phyloP scores from a whole-genome alignment of 1,140 invertebrate species.

The Zaprionus capensis region DNA sequence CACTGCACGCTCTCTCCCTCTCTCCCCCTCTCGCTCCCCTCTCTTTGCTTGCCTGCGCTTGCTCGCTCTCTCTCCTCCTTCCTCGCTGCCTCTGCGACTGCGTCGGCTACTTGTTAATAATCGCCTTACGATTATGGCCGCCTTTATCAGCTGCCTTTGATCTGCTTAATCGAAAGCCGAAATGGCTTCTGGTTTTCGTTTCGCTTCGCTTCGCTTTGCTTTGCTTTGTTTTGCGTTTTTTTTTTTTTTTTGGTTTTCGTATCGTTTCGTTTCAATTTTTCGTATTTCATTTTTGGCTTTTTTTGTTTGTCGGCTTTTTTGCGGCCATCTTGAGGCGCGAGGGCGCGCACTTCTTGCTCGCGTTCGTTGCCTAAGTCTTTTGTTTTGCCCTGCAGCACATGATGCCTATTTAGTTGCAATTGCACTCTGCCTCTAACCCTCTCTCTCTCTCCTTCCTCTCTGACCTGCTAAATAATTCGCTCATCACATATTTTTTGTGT shows the following conservation, averaged over 20 bases:
- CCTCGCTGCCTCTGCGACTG: background rate
- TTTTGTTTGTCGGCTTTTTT: constrained; percentile 18
- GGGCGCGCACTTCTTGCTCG: background rate
- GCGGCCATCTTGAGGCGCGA: background rate
- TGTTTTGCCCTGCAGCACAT: constrained; percentile 43
- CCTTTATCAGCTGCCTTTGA: constrained; percentile 68
- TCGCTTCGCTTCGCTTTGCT: background rate
- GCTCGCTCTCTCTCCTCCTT: background rate
- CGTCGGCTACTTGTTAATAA: constrained; percentile 71
- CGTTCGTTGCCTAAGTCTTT: constrained; percentile 80
- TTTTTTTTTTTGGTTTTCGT: background rate
- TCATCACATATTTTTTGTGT: constrained; percentile 53
- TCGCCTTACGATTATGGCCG: constrained; percentile 59
- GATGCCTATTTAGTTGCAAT: constrained; percentile 37
- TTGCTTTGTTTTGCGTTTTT: constrained; percentile 4
- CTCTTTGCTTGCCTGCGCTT: background rate
- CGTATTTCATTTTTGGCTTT: constrained; percentile 9
- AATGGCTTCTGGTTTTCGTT: constrained; percentile 71
- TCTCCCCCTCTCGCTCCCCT: constrained; percentile 1
- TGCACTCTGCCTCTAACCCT: constrained; percentile 32
- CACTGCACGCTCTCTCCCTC: constrained; percentile 5
- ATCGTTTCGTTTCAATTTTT: constrained; percentile 26
- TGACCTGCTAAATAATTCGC: constrained; percentile 48
- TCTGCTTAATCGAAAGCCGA: constrained; percentile 80
- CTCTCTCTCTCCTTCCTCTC: constrained; percentile 21